Conservation (phyloP, 2,113 vertebrate species). For the Cnemophilus loriae region DNA sequence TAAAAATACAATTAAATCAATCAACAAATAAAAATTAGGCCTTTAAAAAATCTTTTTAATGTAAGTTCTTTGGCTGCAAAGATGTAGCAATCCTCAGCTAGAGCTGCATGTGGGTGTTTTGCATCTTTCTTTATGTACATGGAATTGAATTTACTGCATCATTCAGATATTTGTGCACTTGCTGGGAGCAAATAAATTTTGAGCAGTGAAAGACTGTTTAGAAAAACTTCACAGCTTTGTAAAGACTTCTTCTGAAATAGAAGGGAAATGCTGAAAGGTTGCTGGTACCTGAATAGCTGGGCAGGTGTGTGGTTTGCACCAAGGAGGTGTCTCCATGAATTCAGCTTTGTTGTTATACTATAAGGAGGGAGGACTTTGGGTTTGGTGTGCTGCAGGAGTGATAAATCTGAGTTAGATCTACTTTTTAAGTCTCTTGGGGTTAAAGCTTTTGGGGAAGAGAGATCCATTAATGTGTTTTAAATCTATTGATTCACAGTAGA, state of each 20-base stretch:
- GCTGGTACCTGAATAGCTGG: neutral
- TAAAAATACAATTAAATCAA: neutral
- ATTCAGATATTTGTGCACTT: neutral
- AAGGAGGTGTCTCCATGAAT: neutral
- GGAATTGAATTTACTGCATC: neutral
- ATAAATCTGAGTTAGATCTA: slow-evolving; percentile 53
- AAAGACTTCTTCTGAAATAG: neutral
- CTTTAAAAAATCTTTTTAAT: neutral
- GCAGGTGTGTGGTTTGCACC: neutral
- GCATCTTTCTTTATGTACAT: neutral
- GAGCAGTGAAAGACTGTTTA: neutral
- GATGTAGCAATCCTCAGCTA: neutral
- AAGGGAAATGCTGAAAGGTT: neutral
- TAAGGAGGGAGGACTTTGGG: neutral
- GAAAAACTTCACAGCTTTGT: neutral
- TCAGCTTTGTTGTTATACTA: slow-evolving; percentile 27
- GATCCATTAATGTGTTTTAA: slow-evolving; percentile 58
- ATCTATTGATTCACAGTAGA: slow-evolving; percentile 71
- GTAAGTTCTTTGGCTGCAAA: neutral
- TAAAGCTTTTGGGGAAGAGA: slow-evolving; percentile 54
- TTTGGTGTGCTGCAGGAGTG: neutral
- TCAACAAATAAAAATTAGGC: neutral
- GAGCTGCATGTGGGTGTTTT: neutral
- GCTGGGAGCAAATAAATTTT: neutral
- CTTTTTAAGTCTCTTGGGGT: slow-evolving; percentile 2